Conservation (phyloP, 2,888 invertebrate species). For the Xylota segnis region DNA sequence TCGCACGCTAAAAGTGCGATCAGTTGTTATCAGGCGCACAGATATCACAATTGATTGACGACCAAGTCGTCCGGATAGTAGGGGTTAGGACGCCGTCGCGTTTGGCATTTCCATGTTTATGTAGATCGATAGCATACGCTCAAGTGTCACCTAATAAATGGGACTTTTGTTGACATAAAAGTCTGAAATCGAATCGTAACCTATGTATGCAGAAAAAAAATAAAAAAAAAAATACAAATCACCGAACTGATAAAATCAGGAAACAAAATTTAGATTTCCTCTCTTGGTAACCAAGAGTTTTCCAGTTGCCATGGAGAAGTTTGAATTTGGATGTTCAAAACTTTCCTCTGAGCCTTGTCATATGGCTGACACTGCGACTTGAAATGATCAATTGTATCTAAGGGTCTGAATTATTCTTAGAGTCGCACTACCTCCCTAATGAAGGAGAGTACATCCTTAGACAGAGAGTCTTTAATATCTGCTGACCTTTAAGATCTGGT, state of each 20-base stretch:
- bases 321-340: too few relatives aligned
- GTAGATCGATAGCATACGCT: constrained; percentile 25
- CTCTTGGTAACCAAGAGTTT: background rate
- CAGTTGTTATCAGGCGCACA: constrained; percentile 27
- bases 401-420: too few relatives aligned
- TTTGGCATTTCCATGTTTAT: constrained; percentile 20
- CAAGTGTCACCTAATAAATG: constrained; percentile 32
- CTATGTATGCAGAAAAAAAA: background rate
- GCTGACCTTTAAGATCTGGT: too few relatives aligned
- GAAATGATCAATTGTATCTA: too few relatives aligned
- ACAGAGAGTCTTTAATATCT: too few relatives aligned
- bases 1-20: constrained; percentile 68
- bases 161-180: constrained; percentile 10
- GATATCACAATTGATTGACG: constrained; percentile 49
- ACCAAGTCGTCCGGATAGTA: constrained; percentile 17
- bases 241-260: background rate
- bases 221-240: too few relatives aligned
- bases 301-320: too few relatives aligned
- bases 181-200: constrained; percentile 5
- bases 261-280: background rate
- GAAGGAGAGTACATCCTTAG: too few relatives aligned
- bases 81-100: constrained; percentile 30
- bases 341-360: too few relatives aligned
- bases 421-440: too few relatives aligned
- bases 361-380: too few relatives aligned